Evolutionary conservation across 2,113 vertebrate genomes (phyloP).

Genomic region (Chloroceryle aenea): DNA sequence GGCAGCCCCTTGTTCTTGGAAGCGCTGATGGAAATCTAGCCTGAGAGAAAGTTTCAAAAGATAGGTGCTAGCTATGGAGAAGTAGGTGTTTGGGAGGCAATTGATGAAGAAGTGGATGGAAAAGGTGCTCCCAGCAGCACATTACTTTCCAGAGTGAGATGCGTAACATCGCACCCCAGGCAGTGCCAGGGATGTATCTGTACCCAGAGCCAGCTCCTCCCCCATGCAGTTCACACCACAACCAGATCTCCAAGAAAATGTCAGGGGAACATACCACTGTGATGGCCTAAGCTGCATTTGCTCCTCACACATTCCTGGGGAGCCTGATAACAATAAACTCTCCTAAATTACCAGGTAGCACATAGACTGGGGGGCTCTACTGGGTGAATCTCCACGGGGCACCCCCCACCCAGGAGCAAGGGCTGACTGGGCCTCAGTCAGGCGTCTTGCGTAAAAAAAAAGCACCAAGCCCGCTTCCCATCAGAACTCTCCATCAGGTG

Average conservation of each 20-base stretch:
- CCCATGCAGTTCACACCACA: conserved; percentile 9
- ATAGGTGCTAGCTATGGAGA: background rate
- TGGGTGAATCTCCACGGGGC: background rate
- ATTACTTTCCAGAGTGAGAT: background rate
- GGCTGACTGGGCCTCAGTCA: background rate
- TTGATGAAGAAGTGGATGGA: background rate
- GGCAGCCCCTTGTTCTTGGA: background rate
- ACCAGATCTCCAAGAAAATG: conserved; percentile 20
- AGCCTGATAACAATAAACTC: background rate
- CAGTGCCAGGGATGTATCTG: background rate
- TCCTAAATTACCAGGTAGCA: background rate
- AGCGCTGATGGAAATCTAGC: background rate
- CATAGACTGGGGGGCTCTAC: background rate
- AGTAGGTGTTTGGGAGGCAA: background rate
- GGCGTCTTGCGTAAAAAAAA: background rate
- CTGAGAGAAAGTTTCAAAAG: background rate
- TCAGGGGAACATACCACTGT: conserved; percentile 16
- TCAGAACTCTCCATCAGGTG: background rate
- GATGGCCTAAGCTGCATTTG: background rate
- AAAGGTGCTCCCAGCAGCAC: background rate
- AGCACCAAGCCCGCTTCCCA: background rate
- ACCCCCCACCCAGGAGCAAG: background rate
- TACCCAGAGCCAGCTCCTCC: conserved; percentile 20
- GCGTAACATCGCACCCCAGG: background rate
- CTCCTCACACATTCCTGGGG: background rate